These are phyloP conservation scores for Tribolium castaneum DNA, from an alignment of 1,140 invertebrate genomes.

Conservation along the genomic window DNA sequence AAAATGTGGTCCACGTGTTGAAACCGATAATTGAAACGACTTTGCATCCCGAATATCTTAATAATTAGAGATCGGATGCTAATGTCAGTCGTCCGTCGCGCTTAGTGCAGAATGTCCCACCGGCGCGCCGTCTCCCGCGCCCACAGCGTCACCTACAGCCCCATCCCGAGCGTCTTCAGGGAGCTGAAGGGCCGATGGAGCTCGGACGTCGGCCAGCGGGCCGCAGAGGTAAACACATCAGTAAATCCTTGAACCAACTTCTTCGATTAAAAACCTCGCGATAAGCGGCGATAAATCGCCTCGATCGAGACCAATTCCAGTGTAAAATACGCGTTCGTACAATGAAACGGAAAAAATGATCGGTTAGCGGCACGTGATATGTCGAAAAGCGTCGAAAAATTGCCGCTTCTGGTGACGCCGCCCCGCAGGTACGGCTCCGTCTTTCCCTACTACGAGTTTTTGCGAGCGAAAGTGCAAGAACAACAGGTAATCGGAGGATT, in stretches of 20 bases:
- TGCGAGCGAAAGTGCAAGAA: constrained; percentile 48
- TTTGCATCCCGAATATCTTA: background rate
- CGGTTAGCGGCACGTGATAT: background rate
- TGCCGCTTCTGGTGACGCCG: constrained; percentile 54
- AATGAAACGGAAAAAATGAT: background rate
- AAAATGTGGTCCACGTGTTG: constrained; percentile 2
- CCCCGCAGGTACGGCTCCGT: constrained; percentile 60
- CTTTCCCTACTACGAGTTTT: constrained; percentile 61
- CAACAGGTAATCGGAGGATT: constrained; percentile 43
- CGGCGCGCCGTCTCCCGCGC: background rate
- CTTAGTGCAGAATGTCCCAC: background rate
- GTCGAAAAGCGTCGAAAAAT: constrained; percentile 48
- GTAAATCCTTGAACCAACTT: constrained; percentile 15
- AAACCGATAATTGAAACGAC: constrained; percentile 1
- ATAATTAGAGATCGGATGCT: constrained; percentile 2
- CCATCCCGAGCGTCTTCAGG: constrained; percentile 25
- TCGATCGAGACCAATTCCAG: background rate
- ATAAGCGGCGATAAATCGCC: constrained; percentile 26
- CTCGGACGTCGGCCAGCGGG: background rate
- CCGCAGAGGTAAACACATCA: constrained; percentile 22
- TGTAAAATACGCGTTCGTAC: constrained; percentile 34
- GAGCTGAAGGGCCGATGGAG: constrained; percentile 13
- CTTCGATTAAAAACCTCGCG: background rate
- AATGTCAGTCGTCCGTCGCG: background rate
- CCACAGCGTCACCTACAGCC: constrained; percentile 27